phyloP scores from a whole-genome alignment of 2,888 invertebrate genomes.

The Orthosia gracilis region DNA sequence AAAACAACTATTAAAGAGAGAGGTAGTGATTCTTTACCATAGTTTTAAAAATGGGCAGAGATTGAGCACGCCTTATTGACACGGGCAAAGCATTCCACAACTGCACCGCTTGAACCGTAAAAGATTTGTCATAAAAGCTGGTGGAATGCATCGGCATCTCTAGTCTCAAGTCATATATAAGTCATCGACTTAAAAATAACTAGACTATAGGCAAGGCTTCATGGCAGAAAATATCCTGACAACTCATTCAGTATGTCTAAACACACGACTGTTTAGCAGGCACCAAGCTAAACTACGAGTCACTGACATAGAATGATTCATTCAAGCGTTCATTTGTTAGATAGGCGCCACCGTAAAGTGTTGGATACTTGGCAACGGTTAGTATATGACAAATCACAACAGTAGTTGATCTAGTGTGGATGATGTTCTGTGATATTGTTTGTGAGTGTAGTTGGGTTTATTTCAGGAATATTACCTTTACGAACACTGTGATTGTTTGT shows the following conservation, averaged over 20 bases:
- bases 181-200: background rate
- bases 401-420: conserved; percentile 5
- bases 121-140: too few relatives aligned
- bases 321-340: conserved; percentile 35
- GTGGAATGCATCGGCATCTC: too few relatives aligned
- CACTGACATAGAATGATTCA: conserved; percentile 52
- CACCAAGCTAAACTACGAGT: conserved; percentile 11
- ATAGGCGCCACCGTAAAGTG: conserved; percentile 40
- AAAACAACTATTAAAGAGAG: too few relatives aligned
- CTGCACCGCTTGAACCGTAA: too few relatives aligned
- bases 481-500: too few relatives aligned
- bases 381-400: conserved; percentile 52
- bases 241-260: conserved; percentile 8
- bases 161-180: too few relatives aligned
- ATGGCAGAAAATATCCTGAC: background rate
- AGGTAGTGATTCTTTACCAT: too few relatives aligned
- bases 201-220: background rate
- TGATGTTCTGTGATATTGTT: background rate
- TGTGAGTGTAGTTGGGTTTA: background rate
- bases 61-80: too few relatives aligned
- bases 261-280: background rate
- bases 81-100: too few relatives aligned
- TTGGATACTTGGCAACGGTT: conserved; percentile 34
- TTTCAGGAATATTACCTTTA: background rate
- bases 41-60: too few relatives aligned